phyloP scores from a whole-genome alignment of 2,113 vertebrate species.

The Burhinus oedicnemus region DNA sequence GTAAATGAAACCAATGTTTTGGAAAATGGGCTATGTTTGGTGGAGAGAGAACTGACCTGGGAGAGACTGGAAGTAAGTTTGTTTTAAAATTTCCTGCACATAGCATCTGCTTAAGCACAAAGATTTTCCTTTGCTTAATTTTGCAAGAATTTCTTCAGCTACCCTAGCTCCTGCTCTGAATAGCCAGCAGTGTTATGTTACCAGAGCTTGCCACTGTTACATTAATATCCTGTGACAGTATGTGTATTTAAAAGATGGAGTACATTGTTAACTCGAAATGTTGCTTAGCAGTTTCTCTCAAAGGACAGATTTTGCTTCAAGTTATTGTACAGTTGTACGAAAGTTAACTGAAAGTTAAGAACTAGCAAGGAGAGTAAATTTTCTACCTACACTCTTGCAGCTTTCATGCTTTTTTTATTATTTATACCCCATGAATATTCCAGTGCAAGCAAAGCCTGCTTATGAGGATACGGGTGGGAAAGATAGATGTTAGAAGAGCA shows the following conservation, averaged over 20 bases:
- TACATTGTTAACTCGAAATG: not conserved
- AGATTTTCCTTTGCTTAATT: not conserved
- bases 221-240: not conserved
- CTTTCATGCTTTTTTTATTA: not conserved
- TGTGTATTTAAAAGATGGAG: conserved; percentile 4
- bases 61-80: not conserved
- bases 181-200: not conserved
- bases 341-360: conserved; percentile 4
- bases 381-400: not conserved
- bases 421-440: conserved; percentile 48
- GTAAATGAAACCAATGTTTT: not conserved
- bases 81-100: not conserved
- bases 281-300: conserved; percentile 3
- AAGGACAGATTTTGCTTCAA: conserved; percentile 29
- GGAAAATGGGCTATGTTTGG: not conserved
- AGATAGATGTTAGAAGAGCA: not conserved
- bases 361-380: not conserved
- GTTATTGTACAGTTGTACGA: not conserved
- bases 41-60: not conserved
- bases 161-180: not conserved
- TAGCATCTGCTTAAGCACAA: not conserved
- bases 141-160: not conserved
- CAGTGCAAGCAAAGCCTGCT: not conserved
- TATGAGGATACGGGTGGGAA: not conserved
- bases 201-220: not conserved